Conservation (phyloP, 2,113 vertebrate genomes). For the Salvelinus fontinalis region DNA sequence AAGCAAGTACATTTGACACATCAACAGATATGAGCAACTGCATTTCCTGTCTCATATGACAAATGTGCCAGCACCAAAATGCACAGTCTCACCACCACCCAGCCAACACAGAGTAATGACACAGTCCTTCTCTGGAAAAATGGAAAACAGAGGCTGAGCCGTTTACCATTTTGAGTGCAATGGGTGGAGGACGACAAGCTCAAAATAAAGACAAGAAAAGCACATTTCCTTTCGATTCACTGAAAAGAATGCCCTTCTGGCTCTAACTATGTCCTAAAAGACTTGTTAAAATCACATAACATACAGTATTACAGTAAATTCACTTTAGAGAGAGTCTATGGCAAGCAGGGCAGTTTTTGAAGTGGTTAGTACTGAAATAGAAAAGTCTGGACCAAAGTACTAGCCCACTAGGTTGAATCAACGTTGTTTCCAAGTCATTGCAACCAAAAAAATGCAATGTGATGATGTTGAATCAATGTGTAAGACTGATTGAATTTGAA, state of each 20-base stretch:
- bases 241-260: neutral
- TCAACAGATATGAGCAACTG: conserved; percentile 9
- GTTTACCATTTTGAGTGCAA: neutral
- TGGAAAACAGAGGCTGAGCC: neutral
- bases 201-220: neutral
- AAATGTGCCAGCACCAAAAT: conserved; percentile 4
- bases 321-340: too few relatives aligned
- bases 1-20: conserved; percentile 7
- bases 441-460: too few relatives aligned
- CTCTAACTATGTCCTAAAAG: neutral
- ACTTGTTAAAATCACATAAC: neutral
- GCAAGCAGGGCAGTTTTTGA: neutral
- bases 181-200: neutral
- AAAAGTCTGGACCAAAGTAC: neutral
- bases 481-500: too few relatives aligned
- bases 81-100: conserved; percentile 3
- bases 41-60: conserved; percentile 10
- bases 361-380: neutral
- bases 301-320: neutral
- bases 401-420: too few relatives aligned
- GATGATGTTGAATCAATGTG: too few relatives aligned
- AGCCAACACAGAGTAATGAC: neutral
- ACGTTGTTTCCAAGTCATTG: too few relatives aligned
- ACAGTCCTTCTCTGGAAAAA: neutral
- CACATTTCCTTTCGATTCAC: neutral